Base-by-base conservation (phyloP, 2,888 invertebrate species). In the Drosophila tripunctata region DNA sequence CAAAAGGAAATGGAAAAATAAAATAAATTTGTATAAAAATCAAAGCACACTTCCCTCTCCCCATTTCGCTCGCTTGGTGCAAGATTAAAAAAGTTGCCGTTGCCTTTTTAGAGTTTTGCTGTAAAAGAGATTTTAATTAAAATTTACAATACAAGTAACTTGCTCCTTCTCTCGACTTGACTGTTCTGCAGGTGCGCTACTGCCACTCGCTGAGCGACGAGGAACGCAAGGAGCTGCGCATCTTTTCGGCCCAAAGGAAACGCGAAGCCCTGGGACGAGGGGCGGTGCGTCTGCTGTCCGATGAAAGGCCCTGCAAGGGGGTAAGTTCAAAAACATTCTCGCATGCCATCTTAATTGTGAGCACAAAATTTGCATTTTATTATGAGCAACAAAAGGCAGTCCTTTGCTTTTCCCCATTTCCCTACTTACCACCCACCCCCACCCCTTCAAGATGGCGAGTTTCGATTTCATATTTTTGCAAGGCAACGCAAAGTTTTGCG, bases 231-330 rank as follows among this genome's bases (percentile, higher is more conserved):
- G 99, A 98, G 92, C 92, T 98, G 83, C 93, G 97, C 74, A 94
- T 98, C 90, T 98, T 98, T 93, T 97, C 97, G 80, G 95, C 96
- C 15, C 98, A 98, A 92, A 93, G 99, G 89, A 99, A 98, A 91
- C 93, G 97, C 55, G 98, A 99, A 90, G 98, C 98, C 4, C 93
- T 99, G 51, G 99, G 99, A 10, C 93, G 98, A 54, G 99, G 98
- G 6, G 95, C 96, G 84, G 98, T 98, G 67, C 93, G 96, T 75
- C 96, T 97, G 91, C 92, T 95, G 85, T 95, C 96, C 38, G 93
- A 94, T 66, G 93, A 94, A 12, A 93, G 94, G 88, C 93, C 95
- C 51, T 96, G 97, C 90, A 94, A 95, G 81, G 93, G 95, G 93
- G 97, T 97, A 91, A 94, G 95, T 79, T 41, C 45, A 15, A 48